Evolutionary conservation across 2,888 invertebrate species (phyloP).

Genomic region (Papilio protenor): DNA sequence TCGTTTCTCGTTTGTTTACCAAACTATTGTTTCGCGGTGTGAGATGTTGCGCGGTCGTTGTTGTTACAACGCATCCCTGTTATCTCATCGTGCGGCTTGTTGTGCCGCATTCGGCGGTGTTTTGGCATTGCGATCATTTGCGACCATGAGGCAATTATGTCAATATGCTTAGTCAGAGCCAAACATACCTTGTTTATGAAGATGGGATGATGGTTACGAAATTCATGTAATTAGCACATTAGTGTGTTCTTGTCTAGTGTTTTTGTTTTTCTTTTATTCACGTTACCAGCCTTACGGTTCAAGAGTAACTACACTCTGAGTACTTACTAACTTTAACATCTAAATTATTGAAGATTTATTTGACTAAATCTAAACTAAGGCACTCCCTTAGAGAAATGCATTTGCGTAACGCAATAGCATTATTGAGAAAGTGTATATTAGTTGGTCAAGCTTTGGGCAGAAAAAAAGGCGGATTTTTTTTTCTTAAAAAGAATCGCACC

Average conservation of each 20-base stretch:
- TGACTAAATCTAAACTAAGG: too few species aligned
- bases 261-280: not conserved
- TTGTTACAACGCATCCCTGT: constrained; percentile 42
- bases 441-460: too few species aligned
- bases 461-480: too few species aligned
- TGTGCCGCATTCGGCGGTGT: constrained; percentile 65
- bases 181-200: constrained; percentile 48
- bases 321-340: too few species aligned
- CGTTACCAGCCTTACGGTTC: not conserved
- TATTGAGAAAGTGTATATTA: too few species aligned
- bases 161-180: constrained; percentile 58
- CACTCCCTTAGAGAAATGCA: too few species aligned
- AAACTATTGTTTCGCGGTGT: constrained; percentile 38
- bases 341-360: too few species aligned
- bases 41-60: constrained; percentile 28
- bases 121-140: constrained; percentile 61
- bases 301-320: not conserved
- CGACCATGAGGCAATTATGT: constrained; percentile 63
- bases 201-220: not conserved
- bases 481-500: not conserved
- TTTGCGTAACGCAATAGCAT: too few species aligned
- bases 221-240: constrained; percentile 10
- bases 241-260: not conserved
- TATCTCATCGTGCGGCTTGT: constrained; percentile 53
- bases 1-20: constrained; percentile 33